A percentile compares a stretch with the other conserved stretches of the same genome.
These are phyloP conservation scores for Triplophysa tibetana DNA, from an alignment of 2,113 vertebrate genomes.

Conservation along the genomic window DNA sequence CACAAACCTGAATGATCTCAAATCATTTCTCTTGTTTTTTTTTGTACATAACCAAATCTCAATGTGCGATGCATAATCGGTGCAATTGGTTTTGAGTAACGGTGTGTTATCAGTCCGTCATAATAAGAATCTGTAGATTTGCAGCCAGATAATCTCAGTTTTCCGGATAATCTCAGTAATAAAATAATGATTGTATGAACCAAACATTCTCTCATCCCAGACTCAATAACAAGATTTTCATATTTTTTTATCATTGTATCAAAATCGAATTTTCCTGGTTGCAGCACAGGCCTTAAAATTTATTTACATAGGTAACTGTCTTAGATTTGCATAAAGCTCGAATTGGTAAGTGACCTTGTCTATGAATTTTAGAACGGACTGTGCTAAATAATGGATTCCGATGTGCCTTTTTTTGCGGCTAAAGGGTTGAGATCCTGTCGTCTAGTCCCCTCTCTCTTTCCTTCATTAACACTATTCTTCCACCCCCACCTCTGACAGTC, in stretches of 20 bases:
- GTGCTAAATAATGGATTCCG: not conserved
- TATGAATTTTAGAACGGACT: not conserved
- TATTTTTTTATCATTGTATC: not conserved
- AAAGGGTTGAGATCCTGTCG: not conserved
- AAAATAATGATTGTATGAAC: too few species aligned
- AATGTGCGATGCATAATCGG: too few species aligned
- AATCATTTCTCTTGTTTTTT: too few species aligned
- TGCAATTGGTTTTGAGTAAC: too few species aligned
- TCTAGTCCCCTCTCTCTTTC: constrained; percentile 3
- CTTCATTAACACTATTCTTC: constrained; percentile 17
- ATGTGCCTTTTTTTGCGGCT: not conserved
- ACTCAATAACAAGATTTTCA: not conserved
- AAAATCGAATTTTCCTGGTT: not conserved
- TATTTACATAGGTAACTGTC: not conserved
- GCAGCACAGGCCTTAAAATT: not conserved
- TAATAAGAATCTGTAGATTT: not conserved
- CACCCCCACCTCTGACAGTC: constrained; percentile 9
- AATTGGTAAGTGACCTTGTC: not conserved
- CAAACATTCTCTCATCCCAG: not conserved
- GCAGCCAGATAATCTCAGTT: not conserved
- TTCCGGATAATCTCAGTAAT: too few species aligned
- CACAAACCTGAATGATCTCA: too few species aligned
- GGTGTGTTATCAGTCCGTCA: too few species aligned
- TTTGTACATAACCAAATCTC: too few species aligned
- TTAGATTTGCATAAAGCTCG: not conserved